Evolutionary conservation across 2,113 vertebrate genomes (phyloP).

Genomic region (Epinephelus lanceolatus): DNA sequence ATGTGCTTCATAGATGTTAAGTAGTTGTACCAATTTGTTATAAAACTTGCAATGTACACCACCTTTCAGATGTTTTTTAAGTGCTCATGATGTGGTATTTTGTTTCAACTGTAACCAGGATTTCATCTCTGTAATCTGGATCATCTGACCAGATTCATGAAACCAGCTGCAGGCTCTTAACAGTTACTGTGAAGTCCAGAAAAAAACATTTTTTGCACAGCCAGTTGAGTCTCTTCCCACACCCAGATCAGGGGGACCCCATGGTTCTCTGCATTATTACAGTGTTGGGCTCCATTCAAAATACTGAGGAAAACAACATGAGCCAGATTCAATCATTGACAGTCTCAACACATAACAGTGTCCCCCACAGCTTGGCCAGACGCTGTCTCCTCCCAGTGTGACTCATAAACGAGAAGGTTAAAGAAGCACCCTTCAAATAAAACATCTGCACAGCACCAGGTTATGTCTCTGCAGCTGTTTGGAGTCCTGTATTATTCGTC

Average conservation of each 20-base stretch:
- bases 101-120: background rate
- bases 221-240: constrained; percentile 13
- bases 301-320: constrained; percentile 20
- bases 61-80: background rate
- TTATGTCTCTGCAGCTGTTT: background rate
- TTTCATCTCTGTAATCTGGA: background rate
- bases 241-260: constrained; percentile 24
- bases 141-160: background rate
- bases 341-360: constrained; percentile 23
- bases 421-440: background rate
- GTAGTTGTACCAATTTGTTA: background rate
- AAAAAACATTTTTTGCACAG: constrained; percentile 1
- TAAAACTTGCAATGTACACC: background rate
- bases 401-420: constrained; percentile 18
- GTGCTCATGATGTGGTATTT: background rate
- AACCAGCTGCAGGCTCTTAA: background rate
- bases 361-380: background rate
- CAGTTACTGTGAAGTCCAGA: background rate
- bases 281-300: constrained; percentile 27
- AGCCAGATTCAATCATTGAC: constrained; percentile 35
- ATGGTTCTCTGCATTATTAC: constrained; percentile 35
- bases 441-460: constrained; percentile 10
- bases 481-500: background rate
- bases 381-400: constrained; percentile 1
- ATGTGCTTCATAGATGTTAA: background rate